Percentiles rank a stretch among this genome's conserved stretches.
Evolutionary conservation across 2,113 vertebrate species (phyloP).

Genomic region (Strigops habroptila): DNA sequence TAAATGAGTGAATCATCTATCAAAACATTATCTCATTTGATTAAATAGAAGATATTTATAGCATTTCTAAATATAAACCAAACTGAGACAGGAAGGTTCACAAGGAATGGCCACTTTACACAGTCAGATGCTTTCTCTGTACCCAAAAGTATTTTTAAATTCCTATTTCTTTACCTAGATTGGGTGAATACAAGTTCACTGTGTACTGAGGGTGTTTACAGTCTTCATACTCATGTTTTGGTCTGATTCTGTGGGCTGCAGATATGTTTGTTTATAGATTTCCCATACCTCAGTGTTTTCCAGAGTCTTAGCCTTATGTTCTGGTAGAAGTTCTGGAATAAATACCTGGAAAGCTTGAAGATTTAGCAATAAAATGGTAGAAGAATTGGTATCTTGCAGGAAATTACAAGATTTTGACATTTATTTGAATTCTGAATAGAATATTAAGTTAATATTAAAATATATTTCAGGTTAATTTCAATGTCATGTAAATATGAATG

Average conservation of each 20-base stretch:
- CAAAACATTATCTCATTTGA: slow-evolving; percentile 20
- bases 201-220: not conserved
- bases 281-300: not conserved
- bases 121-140: not conserved
- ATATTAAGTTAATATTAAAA: not conserved
- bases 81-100: not conserved
- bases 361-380: not conserved
- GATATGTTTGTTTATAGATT: not conserved
- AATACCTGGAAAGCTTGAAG: not conserved
- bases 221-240: not conserved
- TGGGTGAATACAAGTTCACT: not conserved
- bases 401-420: not conserved
- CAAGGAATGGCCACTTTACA: not conserved
- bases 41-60: slow-evolving; percentile 47
- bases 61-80: slow-evolving; percentile 18
- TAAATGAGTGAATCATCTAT: slow-evolving; percentile 30
- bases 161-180: not conserved
- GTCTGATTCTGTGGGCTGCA: not conserved
- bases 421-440: not conserved
- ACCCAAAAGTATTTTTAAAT: not conserved
- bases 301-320: not conserved
- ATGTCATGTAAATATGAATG: not conserved
- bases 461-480: not conserved
- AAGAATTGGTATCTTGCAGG: not conserved
- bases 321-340: not conserved